Base-by-base conservation (phyloP, 1,140 invertebrate genomes). In the Drosophila athabasca region DNA sequence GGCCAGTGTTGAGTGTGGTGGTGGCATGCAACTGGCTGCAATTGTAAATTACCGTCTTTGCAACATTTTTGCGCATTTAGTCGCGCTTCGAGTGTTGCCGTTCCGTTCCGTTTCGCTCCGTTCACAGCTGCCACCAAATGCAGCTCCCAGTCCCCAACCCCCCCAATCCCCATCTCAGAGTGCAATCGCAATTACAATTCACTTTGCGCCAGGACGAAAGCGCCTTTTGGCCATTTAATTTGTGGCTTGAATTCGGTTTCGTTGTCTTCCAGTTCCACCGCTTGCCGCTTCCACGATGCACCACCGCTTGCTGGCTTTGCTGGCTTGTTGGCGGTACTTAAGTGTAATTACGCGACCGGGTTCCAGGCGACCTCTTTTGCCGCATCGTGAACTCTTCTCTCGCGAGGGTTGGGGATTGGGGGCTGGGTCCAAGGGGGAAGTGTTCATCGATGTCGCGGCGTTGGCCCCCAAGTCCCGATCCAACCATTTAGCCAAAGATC, bases 21-120 rank as follows among this genome's bases (percentile, higher is more conserved):
- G 70, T 74, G 69, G 69, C 59, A 65, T 62, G 70, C 71, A 74
- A 74, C 68, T 70, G 57, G 52, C 50, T 87, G 83, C 83, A 87
- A 88, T 87, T 87, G 83, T 82, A 88, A 87, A 87, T 87, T 87
- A 87, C 83, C 69, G 83, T 88, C 82, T 87, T 87, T 85, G 82
- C 82, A 80, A 87, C 78, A 87, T 87, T 87, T 85, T 87, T 87
- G 82, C 83, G 78, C 82, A 87, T 88, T 88, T 87, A 87, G 82
- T 87, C 83, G 82, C 82, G 83, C 83, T 87, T 82, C 70, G 82
- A 87, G 82, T 88, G 83, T 88, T 85, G 81, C 80, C 26, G 35
- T 68, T 41, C 67, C 66, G 62, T 41, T 48, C 53, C 43, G 52
- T 57, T 66, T 50, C 49, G 66, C 68, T 69, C 31, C 60, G 61